These are phyloP conservation scores for Danaus chrysippus DNA, from an alignment of 2,888 invertebrate species.

Conservation along the genomic window DNA sequence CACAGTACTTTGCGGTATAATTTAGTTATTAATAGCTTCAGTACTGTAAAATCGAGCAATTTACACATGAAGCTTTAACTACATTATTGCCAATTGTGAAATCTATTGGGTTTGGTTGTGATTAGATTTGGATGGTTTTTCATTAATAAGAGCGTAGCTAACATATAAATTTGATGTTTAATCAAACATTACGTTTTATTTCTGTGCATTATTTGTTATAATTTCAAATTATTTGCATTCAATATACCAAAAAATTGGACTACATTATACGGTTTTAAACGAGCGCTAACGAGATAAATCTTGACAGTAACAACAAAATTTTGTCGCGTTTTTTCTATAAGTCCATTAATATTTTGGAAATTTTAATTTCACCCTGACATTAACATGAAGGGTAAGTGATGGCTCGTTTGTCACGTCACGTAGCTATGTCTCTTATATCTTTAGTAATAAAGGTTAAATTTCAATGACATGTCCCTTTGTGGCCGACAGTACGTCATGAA, in stretches of 20 bases:
- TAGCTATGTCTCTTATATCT: slow-evolving; percentile 12
- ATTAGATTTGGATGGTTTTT: background rate
- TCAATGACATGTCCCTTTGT: slow-evolving; percentile 15
- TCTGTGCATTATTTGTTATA: no score
- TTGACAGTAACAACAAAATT: slow-evolving; percentile 5
- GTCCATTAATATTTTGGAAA: slow-evolving; percentile 26
- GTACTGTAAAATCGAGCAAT: slow-evolving; percentile 8
- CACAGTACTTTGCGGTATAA: slow-evolving; percentile 18
- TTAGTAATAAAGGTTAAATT: slow-evolving; percentile 19
- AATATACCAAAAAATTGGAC: background rate
- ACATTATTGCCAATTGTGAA: slow-evolving; percentile 1
- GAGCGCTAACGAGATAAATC: background rate
- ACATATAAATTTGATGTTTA: background rate
- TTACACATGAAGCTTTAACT: background rate
- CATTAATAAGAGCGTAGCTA: background rate
- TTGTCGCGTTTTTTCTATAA: slow-evolving; percentile 11
- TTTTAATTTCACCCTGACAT: slow-evolving; percentile 28
- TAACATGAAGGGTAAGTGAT: slow-evolving; percentile 26
- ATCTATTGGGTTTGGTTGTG: background rate
- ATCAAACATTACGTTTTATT: no score
- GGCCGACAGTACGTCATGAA: slow-evolving; percentile 43
- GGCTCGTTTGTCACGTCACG: slow-evolving; percentile 5
- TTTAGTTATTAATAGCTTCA: slow-evolving; percentile 22
- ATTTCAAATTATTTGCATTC: background rate
- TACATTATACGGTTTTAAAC: background rate